phyloP scores from a whole-genome alignment of 2,888 invertebrate species.

The Drosophila barbarae region DNA sequence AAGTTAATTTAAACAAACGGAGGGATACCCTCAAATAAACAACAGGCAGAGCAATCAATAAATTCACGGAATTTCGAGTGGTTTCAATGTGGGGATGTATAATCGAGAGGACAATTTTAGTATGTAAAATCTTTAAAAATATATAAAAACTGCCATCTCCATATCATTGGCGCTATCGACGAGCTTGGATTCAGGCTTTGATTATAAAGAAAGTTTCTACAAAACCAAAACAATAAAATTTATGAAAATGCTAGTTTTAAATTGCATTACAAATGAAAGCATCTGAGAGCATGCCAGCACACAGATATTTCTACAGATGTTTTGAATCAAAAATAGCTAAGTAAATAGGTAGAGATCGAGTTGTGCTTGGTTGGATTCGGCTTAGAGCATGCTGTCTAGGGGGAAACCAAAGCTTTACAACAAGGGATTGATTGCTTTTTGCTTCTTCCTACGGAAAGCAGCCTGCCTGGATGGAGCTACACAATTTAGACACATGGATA shows the following conservation, averaged over 20 bases:
- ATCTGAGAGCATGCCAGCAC: slow-evolving; percentile 22
- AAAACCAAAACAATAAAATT: neutral
- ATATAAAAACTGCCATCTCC: neutral
- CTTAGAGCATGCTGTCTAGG: slow-evolving; percentile 33
- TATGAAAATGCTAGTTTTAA: slow-evolving; percentile 1
- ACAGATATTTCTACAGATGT: slow-evolving; percentile 8
- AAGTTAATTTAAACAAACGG: neutral
- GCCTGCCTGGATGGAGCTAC: slow-evolving; percentile 42
- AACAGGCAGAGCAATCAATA: neutral
- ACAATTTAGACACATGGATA: slow-evolving; percentile 33
- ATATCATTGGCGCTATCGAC: neutral
- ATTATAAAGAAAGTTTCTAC: neutral
- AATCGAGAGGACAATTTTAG: neutral
- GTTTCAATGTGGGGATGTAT: neutral
- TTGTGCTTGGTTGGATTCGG: slow-evolving; percentile 24
- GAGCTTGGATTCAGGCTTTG: neutral
- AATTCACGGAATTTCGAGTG: neutral
- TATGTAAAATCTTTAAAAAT: neutral
- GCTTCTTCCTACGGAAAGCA: slow-evolving; percentile 21
- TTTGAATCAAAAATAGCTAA: slow-evolving; percentile 5
- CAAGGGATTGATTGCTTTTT: slow-evolving; percentile 1
- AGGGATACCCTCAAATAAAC: neutral
- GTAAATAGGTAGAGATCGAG: slow-evolving; percentile 6
- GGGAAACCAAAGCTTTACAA: slow-evolving; percentile 22
- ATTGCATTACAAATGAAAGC: slow-evolving; percentile 2